Percentiles rank a stretch among this genome's conserved stretches.
These are phyloP conservation scores for Thelaira solivaga DNA, from an alignment of 2,888 invertebrate species.

Conservation along the genomic window DNA sequence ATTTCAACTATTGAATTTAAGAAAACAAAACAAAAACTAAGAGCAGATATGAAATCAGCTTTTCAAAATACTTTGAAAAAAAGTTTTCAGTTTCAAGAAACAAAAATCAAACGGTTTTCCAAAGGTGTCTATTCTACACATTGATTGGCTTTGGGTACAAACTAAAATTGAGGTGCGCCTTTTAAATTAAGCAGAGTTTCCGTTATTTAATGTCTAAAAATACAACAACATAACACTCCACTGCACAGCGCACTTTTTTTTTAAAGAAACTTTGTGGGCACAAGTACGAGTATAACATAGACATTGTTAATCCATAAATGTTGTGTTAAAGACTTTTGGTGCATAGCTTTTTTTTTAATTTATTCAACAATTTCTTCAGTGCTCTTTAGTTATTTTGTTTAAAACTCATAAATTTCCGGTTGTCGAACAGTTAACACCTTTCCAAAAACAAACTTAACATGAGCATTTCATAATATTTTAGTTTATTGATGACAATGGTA, in stretches of 20 bases:
- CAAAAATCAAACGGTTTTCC: too few relatives aligned
- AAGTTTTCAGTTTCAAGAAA: too few relatives aligned
- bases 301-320: conserved; percentile 4
- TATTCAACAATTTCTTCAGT: conserved; percentile 16
- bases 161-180: background rate
- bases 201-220: background rate
- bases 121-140: too few relatives aligned
- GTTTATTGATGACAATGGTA: background rate
- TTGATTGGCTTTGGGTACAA: too few relatives aligned
- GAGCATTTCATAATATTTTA: conserved; percentile 23
- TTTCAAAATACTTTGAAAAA: too few relatives aligned
- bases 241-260: too few relatives aligned
- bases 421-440: conserved; percentile 43
- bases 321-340: background rate
- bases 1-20: too few relatives aligned
- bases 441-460: conserved; percentile 37
- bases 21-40: too few relatives aligned
- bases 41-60: too few relatives aligned
- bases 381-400: background rate
- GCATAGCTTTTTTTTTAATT: background rate
- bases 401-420: conserved; percentile 39
- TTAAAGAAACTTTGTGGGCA: too few relatives aligned
- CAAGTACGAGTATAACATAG: too few relatives aligned
- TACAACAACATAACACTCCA: background rate
- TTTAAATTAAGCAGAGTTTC: background rate